These are phyloP conservation scores for Sminthurides aquaticus DNA, from an alignment of 2,888 invertebrate species.

Conservation along the genomic window DNA sequence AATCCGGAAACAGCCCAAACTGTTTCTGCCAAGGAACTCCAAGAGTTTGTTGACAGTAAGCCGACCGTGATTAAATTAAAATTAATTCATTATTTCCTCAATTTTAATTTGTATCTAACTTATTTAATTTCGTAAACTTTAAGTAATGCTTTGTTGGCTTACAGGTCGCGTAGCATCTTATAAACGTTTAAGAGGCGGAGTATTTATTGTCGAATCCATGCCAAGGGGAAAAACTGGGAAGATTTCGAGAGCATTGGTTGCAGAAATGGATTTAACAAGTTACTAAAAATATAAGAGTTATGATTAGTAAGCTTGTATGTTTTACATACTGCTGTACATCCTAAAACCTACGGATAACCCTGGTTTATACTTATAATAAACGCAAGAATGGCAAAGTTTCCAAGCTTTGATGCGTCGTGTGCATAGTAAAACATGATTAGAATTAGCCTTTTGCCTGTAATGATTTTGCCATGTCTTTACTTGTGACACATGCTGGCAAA, in stretches of 20 bases:
- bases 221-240: constrained; percentile 40
- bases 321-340: too few species aligned
- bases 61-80: not conserved
- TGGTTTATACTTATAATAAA: too few species aligned
- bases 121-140: not conserved
- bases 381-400: too few species aligned
- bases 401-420: too few species aligned
- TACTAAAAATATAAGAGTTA: not conserved
- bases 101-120: too few species aligned
- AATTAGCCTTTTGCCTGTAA: too few species aligned
- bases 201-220: constrained; percentile 31
- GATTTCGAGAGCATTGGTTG: constrained; percentile 30
- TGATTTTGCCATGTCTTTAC: too few species aligned
- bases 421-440: too few species aligned
- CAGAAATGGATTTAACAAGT: constrained; percentile 11
- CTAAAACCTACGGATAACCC: too few species aligned
- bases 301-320: too few species aligned
- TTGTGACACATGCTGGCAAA: too few species aligned
- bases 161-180: constrained; percentile 32
- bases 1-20: constrained; percentile 15
- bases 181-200: constrained; percentile 34
- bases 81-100: too few species aligned
- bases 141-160: constrained; percentile 8
- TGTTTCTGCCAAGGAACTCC: constrained; percentile 27
- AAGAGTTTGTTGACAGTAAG: constrained; percentile 29